A percentile compares a stretch with the other conserved stretches of the same genome.
Conservation (phyloP, 2,797 vertebrate species). For the Siniperca undulata region DNA sequence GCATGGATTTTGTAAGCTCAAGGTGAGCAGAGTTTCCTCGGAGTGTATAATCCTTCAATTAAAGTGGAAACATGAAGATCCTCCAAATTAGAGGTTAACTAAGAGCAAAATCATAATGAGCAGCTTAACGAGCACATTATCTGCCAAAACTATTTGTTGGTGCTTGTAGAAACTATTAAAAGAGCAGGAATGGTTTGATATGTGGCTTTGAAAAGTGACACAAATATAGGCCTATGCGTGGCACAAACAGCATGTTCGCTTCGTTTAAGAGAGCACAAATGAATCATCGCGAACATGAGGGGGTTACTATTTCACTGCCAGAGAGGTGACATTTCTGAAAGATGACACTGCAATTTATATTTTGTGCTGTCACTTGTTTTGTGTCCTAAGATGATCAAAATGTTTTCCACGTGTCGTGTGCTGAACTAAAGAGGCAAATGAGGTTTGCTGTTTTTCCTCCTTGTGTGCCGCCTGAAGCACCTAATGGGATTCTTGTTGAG, state of each 20-base stretch:
- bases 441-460: background rate
- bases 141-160: background rate
- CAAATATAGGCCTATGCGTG: background rate
- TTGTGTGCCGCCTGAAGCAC: slow-evolving; percentile 30
- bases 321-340: slow-evolving; percentile 14
- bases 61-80: background rate
- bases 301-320: background rate
- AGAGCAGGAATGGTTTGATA: background rate
- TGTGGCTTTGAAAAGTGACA: background rate
- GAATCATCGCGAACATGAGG: slow-evolving; percentile 1
- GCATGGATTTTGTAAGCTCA: background rate
- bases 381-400: slow-evolving; percentile 20
- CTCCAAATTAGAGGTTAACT: slow-evolving; percentile 9
- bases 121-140: background rate
- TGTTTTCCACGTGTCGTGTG: background rate
- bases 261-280: background rate
- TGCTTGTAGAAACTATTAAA: background rate
- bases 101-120: slow-evolving; percentile 9
- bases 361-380: slow-evolving; percentile 29
- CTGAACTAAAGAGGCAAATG: slow-evolving; percentile 18
- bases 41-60: slow-evolving; percentile 12
- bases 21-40: slow-evolving; percentile 1
- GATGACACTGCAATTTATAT: slow-evolving; percentile 7
- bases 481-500: slow-evolving; percentile 48
- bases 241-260: background rate